Percentiles rank a stretch among this genome's conserved stretches.
These are phyloP conservation scores for Temnothorax unifasciatus DNA, from an alignment of 2,888 invertebrate genomes.

Conservation along the genomic window DNA sequence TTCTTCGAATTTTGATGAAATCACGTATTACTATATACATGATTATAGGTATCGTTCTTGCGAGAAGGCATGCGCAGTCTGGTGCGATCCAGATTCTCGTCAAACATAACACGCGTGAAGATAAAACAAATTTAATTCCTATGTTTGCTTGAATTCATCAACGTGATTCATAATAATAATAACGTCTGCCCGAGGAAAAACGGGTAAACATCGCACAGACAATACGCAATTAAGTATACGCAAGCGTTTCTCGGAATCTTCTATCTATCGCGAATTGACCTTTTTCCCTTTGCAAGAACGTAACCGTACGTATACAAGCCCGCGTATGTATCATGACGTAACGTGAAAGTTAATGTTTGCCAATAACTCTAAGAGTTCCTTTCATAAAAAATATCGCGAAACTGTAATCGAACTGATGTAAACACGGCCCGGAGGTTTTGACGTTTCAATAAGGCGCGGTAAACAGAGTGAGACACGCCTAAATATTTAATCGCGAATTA, in stretches of 20 bases:
- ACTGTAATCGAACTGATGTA: constrained; percentile 2
- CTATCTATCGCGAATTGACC: background rate
- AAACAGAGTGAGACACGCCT: background rate
- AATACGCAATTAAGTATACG: background rate
- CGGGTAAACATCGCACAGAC: background rate
- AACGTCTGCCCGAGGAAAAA: background rate
- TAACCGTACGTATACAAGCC: background rate
- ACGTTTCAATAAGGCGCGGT: background rate
- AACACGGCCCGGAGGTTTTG: background rate
- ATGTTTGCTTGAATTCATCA: constrained; percentile 2
- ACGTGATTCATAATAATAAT: background rate
- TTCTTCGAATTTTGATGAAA: background rate
- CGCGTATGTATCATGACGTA: background rate
- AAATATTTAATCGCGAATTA: constrained; percentile 30
- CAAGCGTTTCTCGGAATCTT: background rate
- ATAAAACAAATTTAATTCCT: background rate
- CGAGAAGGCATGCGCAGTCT: background rate
- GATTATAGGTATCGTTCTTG: background rate
- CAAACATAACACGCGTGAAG: background rate
- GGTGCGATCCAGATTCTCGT: constrained; percentile 7
- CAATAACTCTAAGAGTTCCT: background rate
- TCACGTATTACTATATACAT: background rate
- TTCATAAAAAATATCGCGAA: background rate
- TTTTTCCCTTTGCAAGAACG: background rate
- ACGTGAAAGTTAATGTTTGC: constrained; percentile 12